Conservation (phyloP, 2,888 invertebrate species). For the Harpagoxenus sublaevis region DNA sequence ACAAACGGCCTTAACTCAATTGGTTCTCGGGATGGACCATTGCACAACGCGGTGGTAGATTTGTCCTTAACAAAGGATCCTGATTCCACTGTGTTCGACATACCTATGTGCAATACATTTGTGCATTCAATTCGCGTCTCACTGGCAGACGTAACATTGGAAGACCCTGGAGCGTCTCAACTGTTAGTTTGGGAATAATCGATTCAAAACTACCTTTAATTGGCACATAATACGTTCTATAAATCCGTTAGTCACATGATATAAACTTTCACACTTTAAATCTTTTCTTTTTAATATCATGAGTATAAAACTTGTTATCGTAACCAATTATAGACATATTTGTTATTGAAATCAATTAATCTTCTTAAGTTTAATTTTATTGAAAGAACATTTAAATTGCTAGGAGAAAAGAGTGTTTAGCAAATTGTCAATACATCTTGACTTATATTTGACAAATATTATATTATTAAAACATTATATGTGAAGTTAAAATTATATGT, state of each 20-base stretch:
- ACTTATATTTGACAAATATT: conserved; percentile 1
- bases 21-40: conserved; percentile 32
- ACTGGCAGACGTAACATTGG: background rate
- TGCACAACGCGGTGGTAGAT: conserved; percentile 38
- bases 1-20: conserved; percentile 54
- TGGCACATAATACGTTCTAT: background rate
- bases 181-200: conserved; percentile 25
- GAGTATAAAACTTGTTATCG: background rate
- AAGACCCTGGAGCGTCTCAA: conserved; percentile 11
- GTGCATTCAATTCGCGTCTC: conserved; percentile 34
- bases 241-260: background rate
- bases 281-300: background rate
- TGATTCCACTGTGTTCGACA: conserved; percentile 52
- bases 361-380: background rate
- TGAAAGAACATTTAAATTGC: background rate
- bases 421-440: background rate
- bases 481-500: background rate
- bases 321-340: background rate
- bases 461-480: background rate
- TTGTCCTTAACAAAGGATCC: conserved; percentile 51
- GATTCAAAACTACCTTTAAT: background rate
- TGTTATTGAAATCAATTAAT: background rate
- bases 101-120: conserved; percentile 40
- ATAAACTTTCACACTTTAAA: background rate
- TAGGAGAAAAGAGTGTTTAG: background rate